Evolutionary conservation across 2,113 vertebrate species (phyloP), one percentile per base, ranked within the genome.

Genomic region (Pheucticus melanocephalus): DNA sequence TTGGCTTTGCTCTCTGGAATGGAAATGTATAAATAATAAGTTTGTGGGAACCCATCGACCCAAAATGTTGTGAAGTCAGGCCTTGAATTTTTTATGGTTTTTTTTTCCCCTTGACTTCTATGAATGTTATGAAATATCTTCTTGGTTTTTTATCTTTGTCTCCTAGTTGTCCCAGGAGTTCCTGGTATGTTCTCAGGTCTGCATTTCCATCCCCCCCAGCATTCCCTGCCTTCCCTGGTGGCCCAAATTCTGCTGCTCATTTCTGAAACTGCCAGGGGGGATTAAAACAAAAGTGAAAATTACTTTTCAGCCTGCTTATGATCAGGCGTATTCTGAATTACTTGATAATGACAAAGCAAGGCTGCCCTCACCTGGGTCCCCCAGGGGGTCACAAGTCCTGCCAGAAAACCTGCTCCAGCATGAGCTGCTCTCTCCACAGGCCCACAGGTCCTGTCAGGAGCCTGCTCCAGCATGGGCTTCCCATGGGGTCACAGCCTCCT

Each of bases 251-350:
- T 87, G 66, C 37, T 76, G 37, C 75, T 82, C 6, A 0, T 82
- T 91, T 89, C 70, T 86, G 59, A 91, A 91, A 69, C 50, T 85
- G 57, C 65, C 2, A 1, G 22, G 4, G 22, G 31, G 40, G 5
- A 53, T 24, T 39, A 39, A 39, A 39, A 57, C 79, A 95, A 84
- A 90, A 82, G 24, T 75, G 77, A 75, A 95, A 84, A 96, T 82
- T 51, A 72, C 57, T 84, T 89, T 69, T 72, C 2, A 2, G 45
- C 40, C 77, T 86, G 44, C 61, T 76, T 82, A 57, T 71, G 70
- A 50, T 94, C 53, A 72, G 33, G 45, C 0, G 0, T 60, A 24
- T 65, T 42, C 59, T 85, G 48, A 89, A 69, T 73, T 61, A 65
- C 24, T 65, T 61, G 66, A 54, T 89, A 89, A 77, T 39, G n/a